Evolutionary conservation across 1,140 invertebrate species (phyloP).

Genomic region (Mylabris phalerata): DNA sequence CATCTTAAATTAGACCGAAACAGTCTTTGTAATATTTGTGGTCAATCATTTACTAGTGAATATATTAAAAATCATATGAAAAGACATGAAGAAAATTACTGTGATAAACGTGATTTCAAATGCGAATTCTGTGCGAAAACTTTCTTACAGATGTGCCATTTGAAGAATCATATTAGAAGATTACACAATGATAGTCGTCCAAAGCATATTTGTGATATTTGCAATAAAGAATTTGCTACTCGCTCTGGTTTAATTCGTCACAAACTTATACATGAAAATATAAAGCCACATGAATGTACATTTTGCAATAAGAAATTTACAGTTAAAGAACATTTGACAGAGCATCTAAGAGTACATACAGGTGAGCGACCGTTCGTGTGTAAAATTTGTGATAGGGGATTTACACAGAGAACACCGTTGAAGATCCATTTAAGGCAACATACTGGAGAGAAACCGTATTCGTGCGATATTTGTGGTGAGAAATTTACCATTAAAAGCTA

Average conservation of each 20-base stretch:
- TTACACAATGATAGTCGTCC: not conserved
- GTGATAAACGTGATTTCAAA: not conserved
- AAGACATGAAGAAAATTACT: not conserved
- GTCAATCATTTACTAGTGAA: too few species aligned
- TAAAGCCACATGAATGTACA: slow-evolving; percentile 45
- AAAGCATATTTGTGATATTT: slow-evolving; percentile 42
- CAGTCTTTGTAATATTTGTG: too few species aligned
- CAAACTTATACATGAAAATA: slow-evolving; percentile 50
- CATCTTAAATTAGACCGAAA: slow-evolving; percentile 4
- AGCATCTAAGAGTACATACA: slow-evolving; percentile 53
- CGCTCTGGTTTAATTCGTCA: slow-evolving; percentile 52
- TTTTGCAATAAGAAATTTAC: slow-evolving; percentile 47
- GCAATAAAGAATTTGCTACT: slow-evolving; percentile 51
- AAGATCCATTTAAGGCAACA: slow-evolving; percentile 69
- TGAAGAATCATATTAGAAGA: not conserved
- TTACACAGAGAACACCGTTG: slow-evolving; percentile 69
- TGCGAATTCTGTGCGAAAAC: slow-evolving; percentile 2
- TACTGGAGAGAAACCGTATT: slow-evolving; percentile 68
- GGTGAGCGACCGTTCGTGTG: slow-evolving; percentile 58
- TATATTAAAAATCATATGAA: not conserved
- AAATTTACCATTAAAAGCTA: slow-evolving; percentile 51
- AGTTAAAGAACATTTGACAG: slow-evolving; percentile 48
- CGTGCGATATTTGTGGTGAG: slow-evolving; percentile 58
- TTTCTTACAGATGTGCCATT: too few species aligned
- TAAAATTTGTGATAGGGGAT: slow-evolving; percentile 61